Evolutionary conservation across 2,797 vertebrate genomes (phyloP), one percentile per base, ranked within the genome.

Genomic region (Lemur catta): DNA sequence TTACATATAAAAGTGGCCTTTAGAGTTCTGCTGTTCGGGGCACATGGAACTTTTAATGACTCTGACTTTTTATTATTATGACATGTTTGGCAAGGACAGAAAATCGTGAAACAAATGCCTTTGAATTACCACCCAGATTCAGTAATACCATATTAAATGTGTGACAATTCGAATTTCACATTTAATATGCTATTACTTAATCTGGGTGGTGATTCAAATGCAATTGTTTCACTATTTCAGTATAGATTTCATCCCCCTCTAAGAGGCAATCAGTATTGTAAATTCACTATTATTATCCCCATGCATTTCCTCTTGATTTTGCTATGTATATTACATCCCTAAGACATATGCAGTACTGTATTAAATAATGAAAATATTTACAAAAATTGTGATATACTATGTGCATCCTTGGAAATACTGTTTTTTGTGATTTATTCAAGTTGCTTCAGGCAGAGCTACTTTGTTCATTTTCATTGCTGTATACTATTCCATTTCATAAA

Each of bases 391-490:
- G 82, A 9, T 18, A 74, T 50, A n/a, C 0, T 57, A 3, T 52
- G 35, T 41, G 26, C 38, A 48, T 52, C 13, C 22, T 71, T 92
- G 20, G 18, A n/a, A 85, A 24, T 79, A 74, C 3, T 69, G 0
- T 22, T 86, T 88, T 78, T 67, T 63, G 50, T 78, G 41, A 76
- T 92, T 82, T 93, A 38, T 46, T 85, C 38, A 76, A 74, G 41
- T 67, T 95, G 46, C 5, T 35, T 1, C 7, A 57, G 24, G 28
- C 50, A 38, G 2, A 80, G 33, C 4, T 24, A 46, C n/a, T 67
- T 82, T 35, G 86, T 78, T 67, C 15, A 46, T 95, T 90, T 97
- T 84, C 26, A 84, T 85, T 89, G 43, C 35, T 65, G 3, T 52
- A 59, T 71, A 89, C 8, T 75, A 78, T 92, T 93, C 41, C 18